phyloP scores from a whole-genome alignment of 2,113 vertebrate genomes.

The Sisor rabdophorus region DNA sequence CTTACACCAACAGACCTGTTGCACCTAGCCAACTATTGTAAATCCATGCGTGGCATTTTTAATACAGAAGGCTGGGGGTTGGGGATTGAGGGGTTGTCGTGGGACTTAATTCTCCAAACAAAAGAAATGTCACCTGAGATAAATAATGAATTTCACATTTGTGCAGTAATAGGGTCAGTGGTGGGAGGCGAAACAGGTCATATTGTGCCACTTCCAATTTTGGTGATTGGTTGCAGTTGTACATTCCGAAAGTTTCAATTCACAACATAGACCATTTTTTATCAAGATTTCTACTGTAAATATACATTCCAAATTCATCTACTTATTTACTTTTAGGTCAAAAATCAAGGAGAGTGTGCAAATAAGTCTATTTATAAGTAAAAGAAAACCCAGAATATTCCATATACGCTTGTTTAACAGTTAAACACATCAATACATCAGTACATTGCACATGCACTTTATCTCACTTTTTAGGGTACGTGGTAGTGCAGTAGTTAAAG shows the following conservation, averaged over 20 bases:
- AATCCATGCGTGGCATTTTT: slow-evolving; percentile 24
- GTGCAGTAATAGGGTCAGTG: slow-evolving; percentile 5
- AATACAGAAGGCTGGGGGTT: slow-evolving; percentile 14
- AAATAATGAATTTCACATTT: slow-evolving; percentile 34
- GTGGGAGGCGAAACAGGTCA: background rate
- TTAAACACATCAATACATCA: no score
- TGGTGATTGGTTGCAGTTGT: slow-evolving; percentile 21
- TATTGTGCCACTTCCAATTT: slow-evolving; percentile 25
- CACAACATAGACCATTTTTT: background rate
- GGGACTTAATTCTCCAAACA: slow-evolving; percentile 14
- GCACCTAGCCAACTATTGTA: background rate
- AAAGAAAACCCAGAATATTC: no score
- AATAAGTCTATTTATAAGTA: no score
- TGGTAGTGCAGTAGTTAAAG: no score
- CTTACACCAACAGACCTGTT: slow-evolving; percentile 3
- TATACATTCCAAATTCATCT: background rate
- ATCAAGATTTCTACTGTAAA: background rate
- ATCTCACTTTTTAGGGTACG: no score
- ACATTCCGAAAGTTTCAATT: background rate
- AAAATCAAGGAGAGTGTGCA: no score
- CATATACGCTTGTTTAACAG: no score
- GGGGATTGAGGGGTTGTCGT: slow-evolving; percentile 9
- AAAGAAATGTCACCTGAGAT: slow-evolving; percentile 34
- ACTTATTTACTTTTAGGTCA: background rate
- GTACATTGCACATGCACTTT: no score